These are phyloP conservation scores for Hycleus phaleratus DNA, from an alignment of 1,140 invertebrate species.

Conservation along the genomic window DNA sequence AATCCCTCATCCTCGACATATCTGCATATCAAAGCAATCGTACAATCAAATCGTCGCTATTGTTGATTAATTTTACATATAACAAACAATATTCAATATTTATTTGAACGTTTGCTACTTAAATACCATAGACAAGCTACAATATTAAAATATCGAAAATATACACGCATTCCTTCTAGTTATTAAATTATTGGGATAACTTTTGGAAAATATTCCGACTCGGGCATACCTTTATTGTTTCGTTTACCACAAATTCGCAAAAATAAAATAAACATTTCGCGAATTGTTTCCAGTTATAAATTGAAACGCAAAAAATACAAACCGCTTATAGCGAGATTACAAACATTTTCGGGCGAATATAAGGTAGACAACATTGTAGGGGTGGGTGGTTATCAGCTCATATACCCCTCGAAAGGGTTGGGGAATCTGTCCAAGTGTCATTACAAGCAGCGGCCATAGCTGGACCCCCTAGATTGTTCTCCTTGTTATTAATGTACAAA, in stretches of 20 bases:
- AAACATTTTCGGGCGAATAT: no score
- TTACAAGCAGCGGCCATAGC: slow-evolving; percentile 38
- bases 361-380: no score
- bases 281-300: no score
- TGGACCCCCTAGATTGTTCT: slow-evolving; percentile 14
- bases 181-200: slow-evolving; percentile 34
- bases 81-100: slow-evolving; percentile 5
- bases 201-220: background rate
- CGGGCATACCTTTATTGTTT: no score
- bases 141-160: slow-evolving; percentile 35
- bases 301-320: no score
- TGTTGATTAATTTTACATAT: slow-evolving; percentile 28
- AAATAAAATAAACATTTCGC: no score
- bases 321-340: no score
- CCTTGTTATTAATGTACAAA: no score
- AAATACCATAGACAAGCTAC: slow-evolving; percentile 25
- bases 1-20: slow-evolving; percentile 29
- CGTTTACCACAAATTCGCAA: no score
- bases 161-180: slow-evolving; percentile 27
- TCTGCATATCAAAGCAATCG: slow-evolving; percentile 34
- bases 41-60: slow-evolving; percentile 23
- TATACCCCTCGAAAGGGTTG: background rate
- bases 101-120: slow-evolving; percentile 15
- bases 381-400: slow-evolving; percentile 1
- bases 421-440: slow-evolving; percentile 36